Percentiles rank a stretch among this genome's conserved stretches.
Conservation (phyloP, 2,888 invertebrate genomes). For the Agrochola macilenta region DNA sequence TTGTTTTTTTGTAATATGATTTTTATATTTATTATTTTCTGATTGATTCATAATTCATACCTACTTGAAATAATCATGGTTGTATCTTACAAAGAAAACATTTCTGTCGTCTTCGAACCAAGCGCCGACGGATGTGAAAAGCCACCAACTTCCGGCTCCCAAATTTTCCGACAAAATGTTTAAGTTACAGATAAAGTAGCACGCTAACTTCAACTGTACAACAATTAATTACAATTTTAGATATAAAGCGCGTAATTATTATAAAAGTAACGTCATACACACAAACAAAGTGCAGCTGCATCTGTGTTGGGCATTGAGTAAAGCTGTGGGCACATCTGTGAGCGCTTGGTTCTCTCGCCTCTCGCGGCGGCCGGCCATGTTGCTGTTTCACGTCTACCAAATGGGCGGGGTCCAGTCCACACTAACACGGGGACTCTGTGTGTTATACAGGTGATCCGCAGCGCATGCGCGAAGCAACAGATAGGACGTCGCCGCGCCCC, state of each 20-base stretch:
- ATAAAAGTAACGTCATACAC: background rate
- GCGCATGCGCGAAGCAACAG: slow-evolving; percentile 83
- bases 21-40: background rate
- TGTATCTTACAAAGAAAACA: background rate
- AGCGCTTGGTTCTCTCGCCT: slow-evolving; percentile 20
- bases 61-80: background rate
- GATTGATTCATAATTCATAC: background rate
- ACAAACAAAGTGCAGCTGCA: slow-evolving; percentile 42
- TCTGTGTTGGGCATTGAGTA: slow-evolving; percentile 2
- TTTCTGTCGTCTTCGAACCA: background rate
- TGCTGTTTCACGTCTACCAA: slow-evolving; percentile 63
- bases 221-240: background rate
- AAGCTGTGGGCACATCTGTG: slow-evolving; percentile 2
- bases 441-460: slow-evolving; percentile 62
- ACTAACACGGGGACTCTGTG: slow-evolving; percentile 53
- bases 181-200: background rate
- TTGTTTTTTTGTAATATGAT: too few relatives aligned
- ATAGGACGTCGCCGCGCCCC: slow-evolving; percentile 70
- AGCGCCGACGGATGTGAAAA: slow-evolving; percentile 16
- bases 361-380: slow-evolving; percentile 15
- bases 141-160: slow-evolving; percentile 15
- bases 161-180: slow-evolving; percentile 17
- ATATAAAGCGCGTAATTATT: background rate
- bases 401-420: slow-evolving; percentile 60
- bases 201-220: background rate